Conservation (phyloP, 2,797 vertebrate species). For the Poeciliopsis gracilis region DNA sequence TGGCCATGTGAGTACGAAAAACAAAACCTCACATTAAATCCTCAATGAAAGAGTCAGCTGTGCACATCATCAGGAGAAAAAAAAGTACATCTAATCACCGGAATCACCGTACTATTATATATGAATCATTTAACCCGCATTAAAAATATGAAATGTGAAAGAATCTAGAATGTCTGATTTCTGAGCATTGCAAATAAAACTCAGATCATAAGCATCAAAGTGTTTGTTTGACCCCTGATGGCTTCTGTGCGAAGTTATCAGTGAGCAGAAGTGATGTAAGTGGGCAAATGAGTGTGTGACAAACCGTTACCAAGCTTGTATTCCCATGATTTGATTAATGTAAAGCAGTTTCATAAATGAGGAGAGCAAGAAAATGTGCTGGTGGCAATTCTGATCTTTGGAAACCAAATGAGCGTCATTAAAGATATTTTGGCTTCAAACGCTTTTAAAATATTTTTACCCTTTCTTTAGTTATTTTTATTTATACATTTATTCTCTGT, state of each 20-base stretch:
- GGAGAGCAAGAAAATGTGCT: not conserved
- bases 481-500: not conserved
- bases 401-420: not conserved
- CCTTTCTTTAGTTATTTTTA: not conserved
- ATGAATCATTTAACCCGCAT: not conserved
- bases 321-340: not conserved
- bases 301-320: not conserved
- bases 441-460: not conserved
- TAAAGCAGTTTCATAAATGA: not conserved
- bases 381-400: not conserved
- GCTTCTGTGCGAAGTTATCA: not conserved
- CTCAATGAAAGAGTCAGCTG: not conserved
- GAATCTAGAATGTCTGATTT: not conserved
- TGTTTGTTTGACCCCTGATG: not conserved
- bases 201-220: not conserved
- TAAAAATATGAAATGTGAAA: not conserved
- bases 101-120: not conserved
- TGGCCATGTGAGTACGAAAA: not conserved
- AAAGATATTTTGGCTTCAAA: not conserved
- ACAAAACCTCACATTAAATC: not conserved
- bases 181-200: not conserved
- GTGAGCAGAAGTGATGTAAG: not conserved
- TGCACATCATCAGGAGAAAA: no score
- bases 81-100: not conserved
- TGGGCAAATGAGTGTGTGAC: not conserved